Conservation (phyloP, 1,140 invertebrate genomes). For the Fopius arisanus region DNA sequence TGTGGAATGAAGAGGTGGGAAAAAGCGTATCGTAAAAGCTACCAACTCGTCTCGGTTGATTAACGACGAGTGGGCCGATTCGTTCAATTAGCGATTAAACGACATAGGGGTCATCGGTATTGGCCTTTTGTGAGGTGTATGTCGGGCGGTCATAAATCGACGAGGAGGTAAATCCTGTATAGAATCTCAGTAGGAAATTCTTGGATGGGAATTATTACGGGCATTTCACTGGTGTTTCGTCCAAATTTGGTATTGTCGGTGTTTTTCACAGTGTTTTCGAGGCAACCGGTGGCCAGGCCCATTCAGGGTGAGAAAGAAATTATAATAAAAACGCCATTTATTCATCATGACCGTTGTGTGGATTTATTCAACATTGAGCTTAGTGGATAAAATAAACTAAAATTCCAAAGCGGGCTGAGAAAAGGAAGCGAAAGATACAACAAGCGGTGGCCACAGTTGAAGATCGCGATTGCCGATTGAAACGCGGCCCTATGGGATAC, state of each 20-base stretch:
- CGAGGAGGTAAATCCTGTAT: too few relatives aligned
- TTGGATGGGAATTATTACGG: too few relatives aligned
- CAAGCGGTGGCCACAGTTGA: neutral
- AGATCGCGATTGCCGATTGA: conserved; percentile 9
- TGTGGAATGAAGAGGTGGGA: neutral
- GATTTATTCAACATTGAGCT: neutral
- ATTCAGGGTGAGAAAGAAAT: neutral
- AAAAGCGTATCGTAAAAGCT: neutral
- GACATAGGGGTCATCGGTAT: conserved; percentile 30
- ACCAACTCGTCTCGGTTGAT: conserved; percentile 31
- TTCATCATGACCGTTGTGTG: neutral
- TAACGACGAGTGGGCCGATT: conserved; percentile 35
- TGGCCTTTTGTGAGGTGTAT: conserved; percentile 39
- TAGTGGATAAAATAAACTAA: neutral
- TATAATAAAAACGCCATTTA: neutral
- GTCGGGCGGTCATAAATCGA: conserved; percentile 49
- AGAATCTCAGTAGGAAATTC: too few relatives aligned
- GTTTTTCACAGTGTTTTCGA: too few relatives aligned
- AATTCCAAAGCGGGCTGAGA: neutral
- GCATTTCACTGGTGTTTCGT: too few relatives aligned
- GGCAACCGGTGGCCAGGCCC: too few relatives aligned
- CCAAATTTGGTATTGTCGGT: too few relatives aligned
- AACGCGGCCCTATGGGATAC: conserved; percentile 47
- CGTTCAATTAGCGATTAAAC: conserved; percentile 49
- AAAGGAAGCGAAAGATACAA: neutral